Evolutionary conservation across 2,113 vertebrate genomes (phyloP).

Genomic region (Albula goreensis): DNA sequence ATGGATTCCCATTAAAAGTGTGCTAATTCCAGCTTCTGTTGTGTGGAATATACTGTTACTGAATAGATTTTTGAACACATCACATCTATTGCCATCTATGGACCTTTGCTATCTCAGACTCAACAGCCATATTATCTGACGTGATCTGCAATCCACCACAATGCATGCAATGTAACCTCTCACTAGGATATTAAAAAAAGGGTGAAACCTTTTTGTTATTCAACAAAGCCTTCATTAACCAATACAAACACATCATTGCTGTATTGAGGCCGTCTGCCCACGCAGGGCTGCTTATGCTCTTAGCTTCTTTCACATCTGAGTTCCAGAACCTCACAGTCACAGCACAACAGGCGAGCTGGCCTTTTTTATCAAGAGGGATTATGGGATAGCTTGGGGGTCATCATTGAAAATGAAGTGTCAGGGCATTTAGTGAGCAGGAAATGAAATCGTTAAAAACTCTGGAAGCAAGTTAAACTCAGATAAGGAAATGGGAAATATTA

Average conservation of each 20-base stretch:
- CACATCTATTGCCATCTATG: neutral
- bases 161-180: neutral
- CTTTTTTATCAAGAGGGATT: neutral
- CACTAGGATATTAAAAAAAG: neutral
- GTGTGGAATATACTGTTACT: constrained; percentile 30
- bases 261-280: neutral
- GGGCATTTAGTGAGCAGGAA: neutral
- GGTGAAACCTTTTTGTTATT: neutral
- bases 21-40: constrained; percentile 18
- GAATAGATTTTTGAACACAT: neutral
- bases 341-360: neutral
- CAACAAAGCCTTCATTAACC: neutral
- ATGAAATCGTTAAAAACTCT: neutral
- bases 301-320: neutral
- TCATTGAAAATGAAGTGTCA: neutral
- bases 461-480: too few species aligned
- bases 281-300: neutral
- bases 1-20: constrained; percentile 24
- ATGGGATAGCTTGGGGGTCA: neutral
- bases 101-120: neutral
- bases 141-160: neutral
- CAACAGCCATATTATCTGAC: neutral
- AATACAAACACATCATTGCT: neutral
- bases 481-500: too few species aligned
- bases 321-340: neutral